Evolutionary conservation across 1,140 invertebrate genomes (phyloP).

Genomic region (Leptopilina clavipes): DNA sequence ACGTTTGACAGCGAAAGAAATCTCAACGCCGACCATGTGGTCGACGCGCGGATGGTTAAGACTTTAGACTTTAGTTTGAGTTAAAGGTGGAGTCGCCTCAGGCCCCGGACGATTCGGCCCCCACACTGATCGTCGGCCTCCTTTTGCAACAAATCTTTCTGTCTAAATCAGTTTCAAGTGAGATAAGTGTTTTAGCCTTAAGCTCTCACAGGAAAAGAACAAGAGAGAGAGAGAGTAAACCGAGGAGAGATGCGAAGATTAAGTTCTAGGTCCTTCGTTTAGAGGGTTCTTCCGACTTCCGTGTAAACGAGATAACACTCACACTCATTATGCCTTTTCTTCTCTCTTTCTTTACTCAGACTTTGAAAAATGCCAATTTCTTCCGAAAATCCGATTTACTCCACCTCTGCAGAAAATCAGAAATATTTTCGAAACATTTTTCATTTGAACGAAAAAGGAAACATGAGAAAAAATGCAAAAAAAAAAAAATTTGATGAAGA

Average conservation of each 20-base stretch:
- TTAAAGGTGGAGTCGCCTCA: slow-evolving; percentile 51
- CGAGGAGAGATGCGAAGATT: slow-evolving; percentile 8
- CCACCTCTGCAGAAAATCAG: too few relatives aligned
- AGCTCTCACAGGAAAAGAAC: slow-evolving; percentile 48
- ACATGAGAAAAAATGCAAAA: too few relatives aligned
- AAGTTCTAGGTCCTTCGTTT: slow-evolving; percentile 30
- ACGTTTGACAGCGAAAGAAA: slow-evolving; percentile 46
- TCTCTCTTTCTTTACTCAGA: neutral
- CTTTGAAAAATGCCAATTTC: neutral
- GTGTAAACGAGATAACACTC: neutral
- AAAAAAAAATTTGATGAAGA: too few relatives aligned
- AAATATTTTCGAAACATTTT: too few relatives aligned
- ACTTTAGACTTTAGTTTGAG: slow-evolving; percentile 51
- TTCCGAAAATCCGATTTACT: neutral
- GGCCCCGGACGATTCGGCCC: slow-evolving; percentile 48
- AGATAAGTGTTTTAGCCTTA: slow-evolving; percentile 63
- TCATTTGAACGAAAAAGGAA: too few relatives aligned
- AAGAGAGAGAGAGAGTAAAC: slow-evolving; percentile 34
- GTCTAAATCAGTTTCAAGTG: slow-evolving; percentile 73
- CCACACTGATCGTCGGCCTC: slow-evolving; percentile 47
- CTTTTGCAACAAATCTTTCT: slow-evolving; percentile 72
- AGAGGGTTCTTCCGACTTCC: slow-evolving; percentile 33
- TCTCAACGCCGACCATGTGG: slow-evolving; percentile 41
- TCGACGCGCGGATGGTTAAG: slow-evolving; percentile 51
- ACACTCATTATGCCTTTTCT: neutral